A percentile compares a stretch with the other conserved stretches of the same genome.
Evolutionary conservation across 2,797 vertebrate genomes (phyloP).

Genomic region (Coracias cyanogaster): DNA sequence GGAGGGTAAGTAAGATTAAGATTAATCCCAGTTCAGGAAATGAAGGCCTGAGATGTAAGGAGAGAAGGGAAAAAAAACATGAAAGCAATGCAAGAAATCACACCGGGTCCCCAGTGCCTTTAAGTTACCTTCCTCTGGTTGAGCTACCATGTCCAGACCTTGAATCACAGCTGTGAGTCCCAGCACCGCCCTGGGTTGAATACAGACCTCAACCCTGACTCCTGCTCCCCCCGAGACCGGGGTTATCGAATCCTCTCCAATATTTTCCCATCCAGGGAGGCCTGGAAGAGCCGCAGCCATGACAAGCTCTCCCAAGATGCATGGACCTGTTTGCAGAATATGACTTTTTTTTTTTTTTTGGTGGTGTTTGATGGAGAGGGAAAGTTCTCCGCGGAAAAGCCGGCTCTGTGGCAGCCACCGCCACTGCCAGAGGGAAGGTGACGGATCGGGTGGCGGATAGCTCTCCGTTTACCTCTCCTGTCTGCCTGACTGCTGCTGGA

Average conservation of each 20-base stretch:
- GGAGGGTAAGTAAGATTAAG: not conserved
- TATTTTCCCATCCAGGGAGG: not conserved
- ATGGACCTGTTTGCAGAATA: slow-evolving; percentile 9
- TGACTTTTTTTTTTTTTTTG: slow-evolving; percentile 32
- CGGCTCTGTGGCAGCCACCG: not conserved
- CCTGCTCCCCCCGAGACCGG: accelerated
- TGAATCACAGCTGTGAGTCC: not conserved
- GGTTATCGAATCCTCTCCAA: not conserved
- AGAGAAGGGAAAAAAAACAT: too few species aligned
- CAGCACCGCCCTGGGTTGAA: not conserved
- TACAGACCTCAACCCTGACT: not conserved
- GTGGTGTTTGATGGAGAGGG: slow-evolving; percentile 47
- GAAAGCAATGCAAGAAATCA: not conserved
- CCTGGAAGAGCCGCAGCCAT: not conserved
- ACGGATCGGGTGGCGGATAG: slow-evolving; percentile 20
- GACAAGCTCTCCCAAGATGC: not conserved
- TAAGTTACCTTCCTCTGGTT: not conserved
- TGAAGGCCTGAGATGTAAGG: not conserved
- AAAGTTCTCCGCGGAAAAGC: slow-evolving; percentile 33
- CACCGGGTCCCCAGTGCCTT: not conserved
- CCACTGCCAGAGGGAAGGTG: slow-evolving; percentile 47
- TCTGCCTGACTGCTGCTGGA: slow-evolving; percentile 26
- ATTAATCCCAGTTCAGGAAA: slow-evolving; percentile 19
- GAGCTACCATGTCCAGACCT: not conserved
- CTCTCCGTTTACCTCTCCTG: slow-evolving; percentile 38